A percentile compares a stretch with the other conserved stretches of the same genome.
Conservation (phyloP, 2,113 vertebrate species). For the Syrrhaptes paradoxus region DNA sequence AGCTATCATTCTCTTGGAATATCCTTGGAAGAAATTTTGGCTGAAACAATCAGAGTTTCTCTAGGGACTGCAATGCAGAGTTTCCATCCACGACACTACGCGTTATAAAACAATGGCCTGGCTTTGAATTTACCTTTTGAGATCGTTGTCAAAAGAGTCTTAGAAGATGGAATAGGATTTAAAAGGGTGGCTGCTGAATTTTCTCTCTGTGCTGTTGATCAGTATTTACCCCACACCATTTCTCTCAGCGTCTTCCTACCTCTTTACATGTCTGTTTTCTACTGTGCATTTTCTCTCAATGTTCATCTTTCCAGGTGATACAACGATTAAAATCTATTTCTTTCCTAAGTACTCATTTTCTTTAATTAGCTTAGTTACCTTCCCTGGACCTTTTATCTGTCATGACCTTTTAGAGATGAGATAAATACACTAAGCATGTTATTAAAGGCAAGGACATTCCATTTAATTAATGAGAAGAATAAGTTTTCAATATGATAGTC, state of each 20-base stretch:
- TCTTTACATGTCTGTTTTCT: neutral
- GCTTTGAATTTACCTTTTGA: slow-evolving; percentile 1
- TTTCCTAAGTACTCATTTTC: neutral
- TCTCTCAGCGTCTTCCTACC: neutral
- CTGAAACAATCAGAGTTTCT: neutral
- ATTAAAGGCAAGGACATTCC: slow-evolving; percentile 17
- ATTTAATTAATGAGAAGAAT: neutral
- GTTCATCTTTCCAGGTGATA: neutral
- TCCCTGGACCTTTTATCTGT: neutral
- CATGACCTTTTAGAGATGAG: neutral
- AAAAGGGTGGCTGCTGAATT: neutral
- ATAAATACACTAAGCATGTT: neutral
- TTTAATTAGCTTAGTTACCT: slow-evolving; percentile 20
- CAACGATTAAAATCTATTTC: neutral
- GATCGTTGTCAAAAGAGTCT: neutral
- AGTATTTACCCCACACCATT: neutral
- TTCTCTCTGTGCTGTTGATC: neutral
- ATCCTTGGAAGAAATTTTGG: neutral
- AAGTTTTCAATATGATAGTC: neutral
- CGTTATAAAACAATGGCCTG: neutral
- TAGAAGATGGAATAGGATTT: neutral
- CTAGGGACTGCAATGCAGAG: neutral
- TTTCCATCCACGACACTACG: neutral
- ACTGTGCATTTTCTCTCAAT: neutral
- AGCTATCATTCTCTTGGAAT: neutral